These are phyloP conservation scores for Callitettix versicolor DNA, from an alignment of 1,140 invertebrate species.

Conservation along the genomic window DNA sequence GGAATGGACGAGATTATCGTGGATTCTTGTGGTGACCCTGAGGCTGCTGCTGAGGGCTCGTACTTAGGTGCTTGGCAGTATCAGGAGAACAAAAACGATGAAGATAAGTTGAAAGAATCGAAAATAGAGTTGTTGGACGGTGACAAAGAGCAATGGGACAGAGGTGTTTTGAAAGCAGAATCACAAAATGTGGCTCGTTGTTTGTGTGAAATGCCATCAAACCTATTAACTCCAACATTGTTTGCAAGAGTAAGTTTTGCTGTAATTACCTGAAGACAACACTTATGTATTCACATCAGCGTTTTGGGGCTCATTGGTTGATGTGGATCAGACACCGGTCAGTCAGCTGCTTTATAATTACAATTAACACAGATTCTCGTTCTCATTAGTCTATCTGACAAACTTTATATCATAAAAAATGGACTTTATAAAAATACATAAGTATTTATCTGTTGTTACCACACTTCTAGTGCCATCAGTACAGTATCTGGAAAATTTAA, in stretches of 20 bases:
- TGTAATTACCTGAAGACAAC: too few species aligned
- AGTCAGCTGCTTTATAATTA: too few species aligned
- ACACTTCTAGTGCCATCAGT: too few species aligned
- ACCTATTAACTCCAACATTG: slow-evolving; percentile 73
- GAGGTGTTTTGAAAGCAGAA: slow-evolving; percentile 59
- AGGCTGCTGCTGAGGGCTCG: slow-evolving; percentile 65
- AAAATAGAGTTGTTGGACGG: slow-evolving; percentile 25
- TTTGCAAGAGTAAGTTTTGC: slow-evolving; percentile 57
- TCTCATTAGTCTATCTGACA: too few species aligned
- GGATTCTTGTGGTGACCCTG: slow-evolving; percentile 57
- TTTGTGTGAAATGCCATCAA: slow-evolving; percentile 73
- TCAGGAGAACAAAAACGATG: slow-evolving; percentile 51
- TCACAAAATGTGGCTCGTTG: slow-evolving; percentile 75
- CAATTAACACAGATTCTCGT: too few species aligned
- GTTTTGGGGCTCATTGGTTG: too few species aligned
- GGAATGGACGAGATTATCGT: slow-evolving; percentile 53
- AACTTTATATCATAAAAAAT: too few species aligned
- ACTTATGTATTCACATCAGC: too few species aligned
- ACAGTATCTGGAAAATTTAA: too few species aligned
- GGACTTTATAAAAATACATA: too few species aligned
- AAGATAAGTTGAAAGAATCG: slow-evolving; percentile 33
- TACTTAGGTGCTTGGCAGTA: slow-evolving; percentile 49
- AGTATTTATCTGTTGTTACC: too few species aligned
- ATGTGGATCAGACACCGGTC: too few species aligned
- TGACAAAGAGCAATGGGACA: slow-evolving; percentile 49